Base-by-base conservation (phyloP, 2,888 invertebrate genomes). In the Eupithecia inturbata region DNA sequence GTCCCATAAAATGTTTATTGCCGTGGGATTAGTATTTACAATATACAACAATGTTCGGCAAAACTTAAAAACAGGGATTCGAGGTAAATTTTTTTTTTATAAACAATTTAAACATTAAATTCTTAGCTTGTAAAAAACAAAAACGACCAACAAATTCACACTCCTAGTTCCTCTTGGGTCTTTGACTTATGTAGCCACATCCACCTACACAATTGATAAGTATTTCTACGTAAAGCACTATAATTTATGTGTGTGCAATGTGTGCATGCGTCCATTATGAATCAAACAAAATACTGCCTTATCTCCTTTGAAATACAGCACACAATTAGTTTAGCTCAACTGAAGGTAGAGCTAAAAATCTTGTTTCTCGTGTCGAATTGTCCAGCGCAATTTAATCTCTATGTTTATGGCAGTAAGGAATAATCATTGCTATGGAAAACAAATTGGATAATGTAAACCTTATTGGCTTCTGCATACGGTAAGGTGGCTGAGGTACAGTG, bases 401-500 rank as follows among this genome's bases (percentile, higher is more conserved):
- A 66, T 66, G 36, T 39, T 36, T 39, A 41, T 66, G 39, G 22
- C 14, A 22, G 33, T 36, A 66, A 39, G 26, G 66, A 39, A 39
- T 66, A 0, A 26, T 26, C 1, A 36, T 26, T 36, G 33, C 31
- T 0, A 39, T 36, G 26, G 36, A 39, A 41, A 66, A 41, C 66
- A 26, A 62, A 36, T 66, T 39, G 66, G 36, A 22, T 66, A 33
- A 66, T 64, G 62, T 62, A 31, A 66, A 66, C 66, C 36, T 66
- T 66, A 66, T 66, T 64, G 33, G 39, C 22, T 57, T 57, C 22
- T 12, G 22, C 6, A 10, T 60, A 62, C 9, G 31, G 31, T 31
- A 31, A 62, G 31, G 19, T 62, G 62, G 19, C 66, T 22, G 39
- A 26, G 26, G 57, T 53, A 53, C 57, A 66, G 22, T 39, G 14